Evolutionary conservation across 2,888 invertebrate species (phyloP), one percentile per base, ranked within the genome.

Genomic region (Ennomos erosarius): DNA sequence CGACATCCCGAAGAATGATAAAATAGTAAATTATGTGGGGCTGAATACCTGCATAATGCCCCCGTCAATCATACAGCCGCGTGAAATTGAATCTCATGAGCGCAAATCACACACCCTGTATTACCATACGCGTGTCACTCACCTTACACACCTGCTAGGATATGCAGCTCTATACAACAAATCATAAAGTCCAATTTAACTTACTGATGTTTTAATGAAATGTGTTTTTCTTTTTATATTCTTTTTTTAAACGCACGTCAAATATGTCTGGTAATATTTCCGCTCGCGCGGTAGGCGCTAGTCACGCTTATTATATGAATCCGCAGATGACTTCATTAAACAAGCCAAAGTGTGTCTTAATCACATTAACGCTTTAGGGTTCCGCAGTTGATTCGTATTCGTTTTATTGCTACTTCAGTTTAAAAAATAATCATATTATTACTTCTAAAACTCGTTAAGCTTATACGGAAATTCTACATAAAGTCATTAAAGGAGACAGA

Each of bases 1-100:
- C 74, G 82, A 76, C 75, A 73, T 74, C 70, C 60, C 66, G 60
- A 71, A 74, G 71, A 74, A 78, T 76, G 75, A 80, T 79, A 80
- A 78, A 85, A 83, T 81, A 85, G 84, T 86, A 84, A 87, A 86
- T 85, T 80, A 81, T 82, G 76, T 75, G 74, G 70, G 79, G 77
- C 75, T 75, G 84, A 78, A 76, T 75, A 80, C 76, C 84, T 84
- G 87, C 84, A 88, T 88, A 88, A 88, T 86, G 82, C 79, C 67
- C 71, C 79, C 87, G 87, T 89, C 88, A 87, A 87, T 89, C 89
- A 88, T 84, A 84, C 78, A 80, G 74, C 78, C 80, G 85, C 85
- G 85, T 87, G 86, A 87, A 89, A 90, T 89, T 89, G 89, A 88
- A 88, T 87, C 88, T 85, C 87, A 87, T 87, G 83, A 87, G 86